These are phyloP conservation scores for Lepidocyrtinus sp. DNA, from an alignment of 2,888 invertebrate species.

Conservation along the genomic window DNA sequence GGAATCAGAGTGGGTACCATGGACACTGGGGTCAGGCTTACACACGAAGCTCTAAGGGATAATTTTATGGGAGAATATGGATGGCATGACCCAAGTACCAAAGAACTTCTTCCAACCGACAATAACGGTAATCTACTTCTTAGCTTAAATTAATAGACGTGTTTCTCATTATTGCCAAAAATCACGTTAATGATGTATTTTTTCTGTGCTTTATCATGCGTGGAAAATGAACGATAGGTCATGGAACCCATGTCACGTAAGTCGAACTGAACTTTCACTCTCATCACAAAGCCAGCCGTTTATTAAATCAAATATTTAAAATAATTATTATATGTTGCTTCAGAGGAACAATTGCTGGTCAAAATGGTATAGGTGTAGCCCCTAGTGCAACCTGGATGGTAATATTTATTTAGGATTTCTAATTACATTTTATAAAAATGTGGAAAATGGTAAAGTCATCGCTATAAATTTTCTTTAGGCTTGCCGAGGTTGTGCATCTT, in stretches of 20 bases:
- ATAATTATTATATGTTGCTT: neutral
- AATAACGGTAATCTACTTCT: constrained; percentile 16
- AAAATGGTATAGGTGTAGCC: constrained; percentile 36
- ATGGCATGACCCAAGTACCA: constrained; percentile 45
- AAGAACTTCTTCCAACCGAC: constrained; percentile 25
- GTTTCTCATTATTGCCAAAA: neutral
- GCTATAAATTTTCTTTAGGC: too few species aligned
- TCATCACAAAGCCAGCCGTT: too few species aligned
- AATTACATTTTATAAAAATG: too few species aligned
- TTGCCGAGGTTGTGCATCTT: too few species aligned
- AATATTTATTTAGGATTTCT: too few species aligned
- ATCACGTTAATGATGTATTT: too few species aligned
- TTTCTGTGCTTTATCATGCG: too few species aligned
- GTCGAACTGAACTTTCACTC: too few species aligned
- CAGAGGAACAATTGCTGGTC: constrained; percentile 49
- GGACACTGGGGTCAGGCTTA: constrained; percentile 42
- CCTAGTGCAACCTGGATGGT: constrained; percentile 42
- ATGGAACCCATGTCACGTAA: constrained; percentile 37
- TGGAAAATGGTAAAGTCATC: too few species aligned
- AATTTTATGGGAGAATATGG: constrained; percentile 53
- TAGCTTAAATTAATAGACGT: neutral
- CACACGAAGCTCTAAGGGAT: constrained; percentile 38
- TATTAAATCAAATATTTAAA: too few species aligned
- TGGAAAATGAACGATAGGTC: too few species aligned
- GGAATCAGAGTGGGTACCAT: constrained; percentile 27